Evolutionary conservation across 2,113 vertebrate species (phyloP).

Genomic region (Danionella cerebrum): DNA sequence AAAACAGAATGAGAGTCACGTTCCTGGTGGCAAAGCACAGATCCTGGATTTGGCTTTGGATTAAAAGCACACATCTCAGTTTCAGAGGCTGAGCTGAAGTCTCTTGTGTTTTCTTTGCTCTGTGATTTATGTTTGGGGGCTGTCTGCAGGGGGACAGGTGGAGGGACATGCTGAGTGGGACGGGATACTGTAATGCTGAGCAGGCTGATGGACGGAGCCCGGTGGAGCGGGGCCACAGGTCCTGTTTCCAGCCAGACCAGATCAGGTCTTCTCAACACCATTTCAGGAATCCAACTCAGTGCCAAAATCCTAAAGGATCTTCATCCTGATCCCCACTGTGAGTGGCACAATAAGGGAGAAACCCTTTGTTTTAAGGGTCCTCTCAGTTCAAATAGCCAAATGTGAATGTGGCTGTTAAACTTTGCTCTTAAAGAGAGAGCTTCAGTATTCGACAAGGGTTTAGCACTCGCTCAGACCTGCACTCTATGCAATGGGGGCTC

Average conservation of each 20-base stretch:
- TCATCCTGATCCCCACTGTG: neutral
- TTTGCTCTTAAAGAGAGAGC: no score
- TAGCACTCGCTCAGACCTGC: no score
- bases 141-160: constrained; percentile 50
- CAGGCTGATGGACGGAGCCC: constrained; percentile 6
- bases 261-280: constrained; percentile 42
- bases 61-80: constrained; percentile 7
- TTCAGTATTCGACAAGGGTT: no score
- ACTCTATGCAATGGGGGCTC: no score
- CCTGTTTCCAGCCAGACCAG: constrained; percentile 51
- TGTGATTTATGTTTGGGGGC: constrained; percentile 32
- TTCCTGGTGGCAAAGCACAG: neutral
- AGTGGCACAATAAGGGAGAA: constrained; percentile 7
- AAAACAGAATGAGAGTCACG: neutral
- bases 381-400: no score
- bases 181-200: constrained; percentile 44
- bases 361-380: no score
- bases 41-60: neutral
- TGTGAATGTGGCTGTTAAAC: no score
- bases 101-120: constrained; percentile 38
- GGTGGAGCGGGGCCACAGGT: constrained; percentile 42
- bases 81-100: neutral
- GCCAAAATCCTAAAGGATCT: constrained; percentile 47
- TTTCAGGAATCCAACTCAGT: constrained; percentile 49
- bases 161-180: neutral